Evolutionary conservation across 2,888 invertebrate species (phyloP).

Genomic region (Agrilus cyanescens): DNA sequence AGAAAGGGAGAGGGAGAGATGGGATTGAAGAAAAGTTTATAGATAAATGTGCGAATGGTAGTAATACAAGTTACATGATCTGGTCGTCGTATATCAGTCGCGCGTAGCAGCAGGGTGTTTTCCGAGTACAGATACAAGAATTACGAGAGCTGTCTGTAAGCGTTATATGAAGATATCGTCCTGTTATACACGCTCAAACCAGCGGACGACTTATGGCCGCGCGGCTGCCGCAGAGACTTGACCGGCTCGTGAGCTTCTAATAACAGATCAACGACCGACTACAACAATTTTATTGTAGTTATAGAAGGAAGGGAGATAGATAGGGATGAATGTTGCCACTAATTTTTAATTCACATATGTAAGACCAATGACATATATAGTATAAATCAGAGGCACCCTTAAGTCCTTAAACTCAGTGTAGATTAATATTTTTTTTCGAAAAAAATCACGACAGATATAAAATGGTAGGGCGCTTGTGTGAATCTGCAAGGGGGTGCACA

Average conservation of each 20-base stretch:
- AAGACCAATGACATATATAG: too few species aligned
- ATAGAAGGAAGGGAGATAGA: too few species aligned
- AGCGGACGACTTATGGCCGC: constrained; percentile 27
- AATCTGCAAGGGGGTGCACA: too few species aligned
- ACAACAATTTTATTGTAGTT: too few species aligned
- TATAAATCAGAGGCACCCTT: too few species aligned
- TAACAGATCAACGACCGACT: constrained; percentile 16
- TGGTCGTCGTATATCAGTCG: constrained; percentile 34
- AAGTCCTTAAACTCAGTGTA: too few species aligned
- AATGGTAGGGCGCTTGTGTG: too few species aligned
- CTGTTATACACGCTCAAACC: constrained; percentile 30
- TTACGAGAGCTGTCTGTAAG: constrained; percentile 34
- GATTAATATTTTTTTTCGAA: too few species aligned
- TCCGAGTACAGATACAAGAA: constrained; percentile 36
- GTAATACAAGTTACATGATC: constrained; percentile 29
- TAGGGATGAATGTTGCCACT: too few species aligned
- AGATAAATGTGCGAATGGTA: constrained; percentile 30
- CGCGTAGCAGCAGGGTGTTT: constrained; percentile 33
- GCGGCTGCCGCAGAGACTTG: constrained; percentile 18
- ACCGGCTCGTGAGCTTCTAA: not conserved
- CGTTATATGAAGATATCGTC: constrained; percentile 37
- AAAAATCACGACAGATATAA: too few species aligned
- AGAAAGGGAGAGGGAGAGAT: not conserved
- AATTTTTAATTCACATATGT: too few species aligned
- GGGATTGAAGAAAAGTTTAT: constrained; percentile 10